These are phyloP conservation scores for Aethina tumida DNA, from an alignment of 1,140 invertebrate genomes.

Conservation along the genomic window DNA sequence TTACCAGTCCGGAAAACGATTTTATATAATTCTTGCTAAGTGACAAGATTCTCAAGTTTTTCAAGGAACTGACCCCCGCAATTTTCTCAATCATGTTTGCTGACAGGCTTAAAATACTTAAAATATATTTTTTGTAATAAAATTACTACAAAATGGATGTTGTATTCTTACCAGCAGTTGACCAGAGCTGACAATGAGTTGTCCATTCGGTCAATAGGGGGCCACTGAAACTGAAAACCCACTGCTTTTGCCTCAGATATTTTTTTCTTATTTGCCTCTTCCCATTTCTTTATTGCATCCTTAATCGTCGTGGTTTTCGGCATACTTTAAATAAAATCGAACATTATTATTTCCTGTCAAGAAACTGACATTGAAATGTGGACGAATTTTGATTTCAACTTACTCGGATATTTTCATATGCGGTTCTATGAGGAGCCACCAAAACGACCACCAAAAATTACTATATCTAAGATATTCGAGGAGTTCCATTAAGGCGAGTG, in stretches of 20 bases:
- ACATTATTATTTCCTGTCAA: too few species aligned
- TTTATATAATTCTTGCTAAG: not conserved
- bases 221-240: not conserved
- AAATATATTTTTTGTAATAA: not conserved
- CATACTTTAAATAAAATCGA: too few species aligned
- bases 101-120: not conserved
- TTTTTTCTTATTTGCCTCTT: conserved; percentile 59
- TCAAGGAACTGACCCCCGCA: not conserved
- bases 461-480: too few species aligned
- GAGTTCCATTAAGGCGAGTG: too few species aligned
- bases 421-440: too few species aligned
- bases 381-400: too few species aligned
- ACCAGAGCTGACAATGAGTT: not conserved
- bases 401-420: too few species aligned
- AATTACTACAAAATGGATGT: not conserved
- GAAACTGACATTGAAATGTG: too few species aligned
- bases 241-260: conserved; percentile 19
- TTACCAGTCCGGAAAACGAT: not conserved
- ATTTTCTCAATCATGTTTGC: not conserved
- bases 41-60: not conserved
- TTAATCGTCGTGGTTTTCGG: conserved; percentile 61
- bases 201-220: not conserved
- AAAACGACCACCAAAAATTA: too few species aligned
- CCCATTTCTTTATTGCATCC: conserved; percentile 67
- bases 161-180: not conserved